Percentiles rank a stretch among this genome's conserved stretches.
Conservation (phyloP, 2,888 invertebrate genomes). For the Notodromas monacha region DNA sequence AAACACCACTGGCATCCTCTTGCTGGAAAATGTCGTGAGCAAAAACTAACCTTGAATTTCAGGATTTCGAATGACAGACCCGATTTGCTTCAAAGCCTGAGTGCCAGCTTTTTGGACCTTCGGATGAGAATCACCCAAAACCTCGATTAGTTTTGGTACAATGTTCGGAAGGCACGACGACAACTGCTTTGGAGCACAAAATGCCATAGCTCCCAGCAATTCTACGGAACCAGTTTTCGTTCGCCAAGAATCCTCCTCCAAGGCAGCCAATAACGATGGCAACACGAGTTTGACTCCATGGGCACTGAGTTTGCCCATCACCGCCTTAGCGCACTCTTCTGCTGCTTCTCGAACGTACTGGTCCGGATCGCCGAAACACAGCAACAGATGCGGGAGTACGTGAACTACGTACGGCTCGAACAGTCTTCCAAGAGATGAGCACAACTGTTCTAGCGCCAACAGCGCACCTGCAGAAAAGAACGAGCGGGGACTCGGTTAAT, state of each 20-base stretch:
- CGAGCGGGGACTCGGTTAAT: background rate
- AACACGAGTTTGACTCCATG: constrained; percentile 91
- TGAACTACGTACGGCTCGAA: constrained; percentile 98
- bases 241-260: constrained; percentile 94
- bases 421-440: constrained; percentile 65
- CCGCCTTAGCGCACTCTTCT: constrained; percentile 77
- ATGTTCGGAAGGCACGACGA: constrained; percentile 90
- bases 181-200: constrained; percentile 90
- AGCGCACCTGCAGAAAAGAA: constrained; percentile 32
- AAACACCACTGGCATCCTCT: too few species aligned
- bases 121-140: constrained; percentile 75
- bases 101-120: constrained; percentile 89
- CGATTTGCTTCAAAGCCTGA: constrained; percentile 76
- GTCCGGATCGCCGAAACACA: constrained; percentile 81
- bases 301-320: constrained; percentile 61
- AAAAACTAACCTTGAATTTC: constrained; percentile 51
- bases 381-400: constrained; percentile 64
- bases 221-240: constrained; percentile 89
- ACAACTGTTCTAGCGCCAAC: constrained; percentile 88
- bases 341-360: constrained; percentile 78
- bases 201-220: constrained; percentile 85
- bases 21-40: too few species aligned
- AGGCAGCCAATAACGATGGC: constrained; percentile 60
- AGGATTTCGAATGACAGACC: constrained; percentile 87
- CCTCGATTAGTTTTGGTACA: constrained; percentile 80